A percentile compares a stretch with the other conserved stretches of the same genome.
Evolutionary conservation across 2,888 invertebrate genomes (phyloP).

Genomic region (Melanostoma mellinum): DNA sequence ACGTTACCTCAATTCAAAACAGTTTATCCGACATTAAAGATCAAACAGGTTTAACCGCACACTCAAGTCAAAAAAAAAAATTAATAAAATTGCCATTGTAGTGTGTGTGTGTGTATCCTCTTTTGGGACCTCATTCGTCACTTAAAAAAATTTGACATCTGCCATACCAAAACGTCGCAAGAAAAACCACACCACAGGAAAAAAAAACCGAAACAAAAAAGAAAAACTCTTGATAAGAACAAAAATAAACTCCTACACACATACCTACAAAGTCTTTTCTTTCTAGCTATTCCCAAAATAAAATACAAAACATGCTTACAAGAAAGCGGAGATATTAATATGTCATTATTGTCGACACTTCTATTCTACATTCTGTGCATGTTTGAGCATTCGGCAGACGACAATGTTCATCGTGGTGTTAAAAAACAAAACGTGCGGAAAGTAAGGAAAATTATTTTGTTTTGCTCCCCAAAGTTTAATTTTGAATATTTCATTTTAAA

Average conservation of each 20-base stretch:
- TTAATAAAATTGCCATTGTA: no score
- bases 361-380: slow-evolving; percentile 19
- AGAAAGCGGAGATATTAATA: slow-evolving; percentile 57
- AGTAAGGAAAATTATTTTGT: slow-evolving; percentile 23
- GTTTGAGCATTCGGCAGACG: background rate
- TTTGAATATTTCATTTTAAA: slow-evolving; percentile 61
- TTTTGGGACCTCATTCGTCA: slow-evolving; percentile 38
- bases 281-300: slow-evolving; percentile 13
- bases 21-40: no score
- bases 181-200: slow-evolving; percentile 14
- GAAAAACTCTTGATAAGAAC: background rate
- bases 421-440: slow-evolving; percentile 29
- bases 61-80: no score
- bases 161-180: slow-evolving; percentile 47
- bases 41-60: no score
- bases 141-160: slow-evolving; percentile 55
- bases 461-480: slow-evolving; percentile 40
- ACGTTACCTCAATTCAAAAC: no score
- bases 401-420: background rate
- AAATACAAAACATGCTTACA: slow-evolving; percentile 19
- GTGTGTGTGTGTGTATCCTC: no score
- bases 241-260: slow-evolving; percentile 26
- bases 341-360: slow-evolving; percentile 57
- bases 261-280: background rate
- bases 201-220: slow-evolving; percentile 6